These are phyloP conservation scores for Dicaeum eximium DNA, from an alignment of 2,113 vertebrate species.

Conservation along the genomic window DNA sequence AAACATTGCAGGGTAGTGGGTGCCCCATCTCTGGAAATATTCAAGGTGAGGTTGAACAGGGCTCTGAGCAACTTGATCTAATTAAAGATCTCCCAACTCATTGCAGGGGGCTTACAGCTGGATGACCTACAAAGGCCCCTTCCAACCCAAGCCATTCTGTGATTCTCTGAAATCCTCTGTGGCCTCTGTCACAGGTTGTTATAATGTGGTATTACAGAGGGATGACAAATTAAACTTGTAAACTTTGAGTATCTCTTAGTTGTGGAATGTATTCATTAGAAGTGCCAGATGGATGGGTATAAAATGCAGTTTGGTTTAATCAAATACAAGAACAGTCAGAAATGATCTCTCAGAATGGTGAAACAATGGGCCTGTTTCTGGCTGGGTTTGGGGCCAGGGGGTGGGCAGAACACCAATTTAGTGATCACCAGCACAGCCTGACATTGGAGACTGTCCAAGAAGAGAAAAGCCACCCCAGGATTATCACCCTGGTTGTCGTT, in stretches of 20 bases:
- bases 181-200: neutral
- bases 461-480: neutral
- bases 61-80: neutral
- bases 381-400: neutral
- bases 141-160: neutral
- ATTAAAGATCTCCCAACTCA: neutral
- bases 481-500: neutral
- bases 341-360: neutral
- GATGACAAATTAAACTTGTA: neutral
- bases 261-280: neutral
- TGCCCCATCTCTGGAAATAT: neutral
- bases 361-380: neutral
- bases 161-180: neutral
- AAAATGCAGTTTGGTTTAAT: neutral
- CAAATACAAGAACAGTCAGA: neutral
- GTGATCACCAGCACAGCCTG: neutral
- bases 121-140: neutral
- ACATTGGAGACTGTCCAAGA: fast-evolving
- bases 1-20: neutral
- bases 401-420: neutral
- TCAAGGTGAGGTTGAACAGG: neutral
- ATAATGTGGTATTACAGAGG: neutral
- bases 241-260: neutral
- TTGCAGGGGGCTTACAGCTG: neutral
- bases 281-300: neutral